Evolutionary conservation across 2,888 invertebrate species (phyloP), one percentile per base, ranked within the genome.

Genomic region (Drosophila paranaensis): DNA sequence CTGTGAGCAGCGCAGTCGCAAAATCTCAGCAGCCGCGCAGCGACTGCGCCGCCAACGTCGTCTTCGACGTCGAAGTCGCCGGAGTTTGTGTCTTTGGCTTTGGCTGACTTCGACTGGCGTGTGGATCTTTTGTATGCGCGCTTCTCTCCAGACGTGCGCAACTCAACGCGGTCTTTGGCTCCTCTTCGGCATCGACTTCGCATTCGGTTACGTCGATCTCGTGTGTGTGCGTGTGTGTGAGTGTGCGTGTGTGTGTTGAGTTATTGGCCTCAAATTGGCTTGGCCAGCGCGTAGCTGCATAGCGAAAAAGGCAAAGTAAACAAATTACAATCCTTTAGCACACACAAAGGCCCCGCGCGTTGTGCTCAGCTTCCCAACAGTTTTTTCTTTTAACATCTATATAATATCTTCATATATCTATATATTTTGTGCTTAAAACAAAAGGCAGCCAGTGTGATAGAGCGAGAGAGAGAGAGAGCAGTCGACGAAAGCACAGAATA

Each of bases 71-170:
- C 27, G 27, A 27, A 4, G 27, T 27, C 66, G 48, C 48, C 70
- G 50, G 54, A 60, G 86, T 68, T 62, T 75, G 79, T 64, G 79
- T 64, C 81, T 76, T 71, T 68, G 81, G 70, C 81, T 80, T 67
- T 71, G 66, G 51, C 78, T 74, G 81, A 70, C 77, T 76, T 76
- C 77, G 57, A 62, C 79, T 71, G 78, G 81, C 69, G 75, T 81
- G 86, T 88, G 88, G 88, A 88, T 85, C 88, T 85, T 86, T 88
- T 86, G 87, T 86, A 77, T 77, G 88, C 83, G 83, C 84, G 71
- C 84, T 79, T 77, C 87, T 83, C 84, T 77, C 74, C 87, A 85
- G 84, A 86, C 88, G 84, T 81, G 87, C 81, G 84, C 84, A 85
- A 87, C 87, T 78, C 74, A 79, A 87, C 82, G 78, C 88, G 83